phyloP scores from a whole-genome alignment of 2,113 vertebrate species.

The Alectura lathami region DNA sequence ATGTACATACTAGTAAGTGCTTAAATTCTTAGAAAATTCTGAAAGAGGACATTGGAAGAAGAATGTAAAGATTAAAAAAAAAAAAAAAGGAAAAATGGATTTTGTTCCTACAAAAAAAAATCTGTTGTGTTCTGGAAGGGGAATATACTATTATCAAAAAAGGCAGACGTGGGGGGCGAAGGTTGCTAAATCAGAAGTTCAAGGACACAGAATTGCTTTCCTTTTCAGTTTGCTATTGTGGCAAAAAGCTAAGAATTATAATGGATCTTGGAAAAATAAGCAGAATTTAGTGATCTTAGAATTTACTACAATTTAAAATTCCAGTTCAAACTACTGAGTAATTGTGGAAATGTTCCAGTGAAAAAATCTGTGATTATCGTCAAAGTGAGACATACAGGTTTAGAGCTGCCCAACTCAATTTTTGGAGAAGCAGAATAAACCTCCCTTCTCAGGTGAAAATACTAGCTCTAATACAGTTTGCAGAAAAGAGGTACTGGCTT shows the following conservation, averaged over 20 bases:
- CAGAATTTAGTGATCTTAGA: not conserved
- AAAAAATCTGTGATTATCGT: not conserved
- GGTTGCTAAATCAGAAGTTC: not conserved
- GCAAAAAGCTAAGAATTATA: not conserved
- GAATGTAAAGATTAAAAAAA: no score
- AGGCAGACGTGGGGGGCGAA: fast-evolving
- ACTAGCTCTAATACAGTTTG: not conserved
- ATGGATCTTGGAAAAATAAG: not conserved
- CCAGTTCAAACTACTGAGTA: not conserved
- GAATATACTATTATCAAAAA: not conserved
- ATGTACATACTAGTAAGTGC: not conserved
- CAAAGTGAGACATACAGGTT: not conserved
- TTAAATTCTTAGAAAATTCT: not conserved
- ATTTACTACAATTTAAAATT: not conserved
- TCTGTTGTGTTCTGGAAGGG: not conserved
- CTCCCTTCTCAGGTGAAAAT: not conserved
- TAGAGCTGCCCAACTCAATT: not conserved
- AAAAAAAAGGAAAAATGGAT: not conserved
- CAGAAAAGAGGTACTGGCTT: not conserved
- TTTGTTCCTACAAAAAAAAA: not conserved
- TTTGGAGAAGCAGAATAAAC: not conserved
- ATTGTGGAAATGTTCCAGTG: not conserved
- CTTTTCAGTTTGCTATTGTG: not conserved
- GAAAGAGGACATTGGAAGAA: not conserved
- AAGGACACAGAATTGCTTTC: not conserved